A percentile compares a stretch with the other conserved stretches of the same genome.
These are phyloP conservation scores for Crossocerus cetratus DNA, from an alignment of 2,888 invertebrate species.

Conservation along the genomic window DNA sequence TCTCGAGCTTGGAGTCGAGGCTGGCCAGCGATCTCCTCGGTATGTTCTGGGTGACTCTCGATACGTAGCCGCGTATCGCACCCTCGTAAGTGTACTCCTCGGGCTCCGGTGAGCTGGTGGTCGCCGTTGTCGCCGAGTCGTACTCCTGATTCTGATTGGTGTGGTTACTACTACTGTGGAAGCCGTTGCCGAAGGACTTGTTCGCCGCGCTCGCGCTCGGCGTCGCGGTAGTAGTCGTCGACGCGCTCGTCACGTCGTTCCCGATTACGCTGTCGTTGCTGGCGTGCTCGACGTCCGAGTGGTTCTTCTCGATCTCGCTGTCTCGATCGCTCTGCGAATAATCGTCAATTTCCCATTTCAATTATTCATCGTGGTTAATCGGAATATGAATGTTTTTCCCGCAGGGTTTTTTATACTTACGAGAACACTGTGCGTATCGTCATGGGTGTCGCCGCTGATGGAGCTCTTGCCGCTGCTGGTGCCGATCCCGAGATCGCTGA, in stretches of 20 bases:
- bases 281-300: slow-evolving; percentile 71
- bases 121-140: slow-evolving; percentile 84
- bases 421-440: slow-evolving; percentile 73
- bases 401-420: slow-evolving; percentile 58
- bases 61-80: slow-evolving; percentile 91
- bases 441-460: slow-evolving; percentile 74
- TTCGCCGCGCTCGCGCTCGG: slow-evolving; percentile 63
- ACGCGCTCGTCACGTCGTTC: slow-evolving; percentile 74
- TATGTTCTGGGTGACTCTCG: slow-evolving; percentile 80
- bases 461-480: slow-evolving; percentile 76
- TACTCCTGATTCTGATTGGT: slow-evolving; percentile 78
- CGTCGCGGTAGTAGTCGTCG: slow-evolving; percentile 33
- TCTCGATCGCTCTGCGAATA: slow-evolving; percentile 74
- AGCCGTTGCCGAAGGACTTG: slow-evolving; percentile 68
- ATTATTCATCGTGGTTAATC: too few relatives aligned
- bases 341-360: neutral
- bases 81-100: slow-evolving; percentile 92
- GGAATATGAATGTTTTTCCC: too few relatives aligned
- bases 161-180: slow-evolving; percentile 70
- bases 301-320: slow-evolving; percentile 75
- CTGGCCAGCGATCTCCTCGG: slow-evolving; percentile 72
- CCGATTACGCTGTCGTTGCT: slow-evolving; percentile 61
- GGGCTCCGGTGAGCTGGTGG: slow-evolving; percentile 84
- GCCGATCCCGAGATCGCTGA: slow-evolving; percentile 88
- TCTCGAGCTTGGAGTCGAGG: slow-evolving; percentile 64